Conservation (phyloP, 2,888 invertebrate genomes). For the Chirona hameri region DNA sequence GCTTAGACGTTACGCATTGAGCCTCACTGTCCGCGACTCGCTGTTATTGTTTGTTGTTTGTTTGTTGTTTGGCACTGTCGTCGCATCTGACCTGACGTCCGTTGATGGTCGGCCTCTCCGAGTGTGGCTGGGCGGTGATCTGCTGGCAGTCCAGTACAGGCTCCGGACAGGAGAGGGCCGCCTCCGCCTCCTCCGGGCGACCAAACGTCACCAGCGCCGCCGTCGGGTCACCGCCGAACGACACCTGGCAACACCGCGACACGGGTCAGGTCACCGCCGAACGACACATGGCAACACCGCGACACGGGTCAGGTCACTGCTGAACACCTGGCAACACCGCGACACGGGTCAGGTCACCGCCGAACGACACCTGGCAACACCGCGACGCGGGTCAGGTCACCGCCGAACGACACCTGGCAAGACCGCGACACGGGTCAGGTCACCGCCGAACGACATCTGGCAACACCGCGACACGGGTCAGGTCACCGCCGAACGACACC, state of each 20-base stretch:
- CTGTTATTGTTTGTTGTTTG: no score
- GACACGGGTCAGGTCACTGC: no score
- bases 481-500: conserved; percentile 63
- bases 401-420: no score
- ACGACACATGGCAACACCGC: no score
- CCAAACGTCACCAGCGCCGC: conserved; percentile 91
- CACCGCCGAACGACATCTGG: no score
- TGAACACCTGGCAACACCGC: no score
- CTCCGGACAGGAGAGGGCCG: conserved; percentile 91
- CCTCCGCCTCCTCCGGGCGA: conserved; percentile 80
- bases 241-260: background rate
- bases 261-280: no score
- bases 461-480: conserved; percentile 53
- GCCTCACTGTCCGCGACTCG: no score
- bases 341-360: conserved; percentile 71
- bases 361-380: conserved; percentile 41
- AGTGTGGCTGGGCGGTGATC: background rate
- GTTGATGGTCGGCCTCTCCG: background rate
- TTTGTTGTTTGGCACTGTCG: no score
- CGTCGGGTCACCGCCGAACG: conserved; percentile 73
- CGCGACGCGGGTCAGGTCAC: no score
- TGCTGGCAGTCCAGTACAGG: conserved; percentile 77
- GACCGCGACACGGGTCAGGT: no score
- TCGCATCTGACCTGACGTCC: background rate
- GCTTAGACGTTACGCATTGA: no score